These are phyloP conservation scores for Aulostomus chinensis DNA, from an alignment of 2,797 vertebrate species.

Conservation along the genomic window DNA sequence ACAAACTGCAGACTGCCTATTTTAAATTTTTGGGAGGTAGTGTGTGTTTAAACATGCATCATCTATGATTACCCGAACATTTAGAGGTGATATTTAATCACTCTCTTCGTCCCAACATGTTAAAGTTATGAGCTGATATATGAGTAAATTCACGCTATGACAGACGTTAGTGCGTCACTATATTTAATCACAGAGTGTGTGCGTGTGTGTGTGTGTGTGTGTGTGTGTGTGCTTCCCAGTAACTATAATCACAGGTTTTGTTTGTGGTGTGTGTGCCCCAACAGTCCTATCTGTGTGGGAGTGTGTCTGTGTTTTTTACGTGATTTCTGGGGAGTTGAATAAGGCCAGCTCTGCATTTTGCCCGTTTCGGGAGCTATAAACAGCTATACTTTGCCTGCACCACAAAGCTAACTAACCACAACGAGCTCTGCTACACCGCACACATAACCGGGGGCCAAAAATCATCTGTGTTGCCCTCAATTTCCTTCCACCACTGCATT, in stretches of 20 bases:
- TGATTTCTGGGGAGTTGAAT: constrained; percentile 42
- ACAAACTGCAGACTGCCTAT: constrained; percentile 20
- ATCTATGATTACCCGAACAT: constrained; percentile 48
- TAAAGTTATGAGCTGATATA: constrained; percentile 53
- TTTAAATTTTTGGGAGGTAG: constrained; percentile 14
- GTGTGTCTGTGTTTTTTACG: constrained; percentile 27
- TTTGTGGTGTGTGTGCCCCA: constrained; percentile 36
- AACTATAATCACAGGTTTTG: constrained; percentile 66
- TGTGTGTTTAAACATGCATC: constrained; percentile 32
- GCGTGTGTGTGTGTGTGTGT: constrained; percentile 22
- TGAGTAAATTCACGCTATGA: constrained; percentile 49
- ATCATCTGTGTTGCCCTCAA: constrained; percentile 66
- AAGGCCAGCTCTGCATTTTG: constrained; percentile 52
- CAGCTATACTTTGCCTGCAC: constrained; percentile 45
- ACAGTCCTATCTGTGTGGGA: constrained; percentile 13
- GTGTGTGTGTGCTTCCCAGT: constrained; percentile 17
- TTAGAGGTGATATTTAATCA: constrained; percentile 45
- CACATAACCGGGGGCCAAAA: constrained; percentile 59
- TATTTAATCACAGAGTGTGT: constrained; percentile 57
- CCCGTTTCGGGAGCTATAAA: constrained; percentile 58
- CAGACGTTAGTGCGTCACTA: constrained; percentile 58
- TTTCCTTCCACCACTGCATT: constrained; percentile 56
- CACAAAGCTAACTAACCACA: constrained; percentile 67
- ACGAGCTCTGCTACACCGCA: constrained; percentile 44
- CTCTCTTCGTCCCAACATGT: constrained; percentile 37